Evolutionary conservation across 2,888 invertebrate species (phyloP).

Genomic region (Pinctada fucata): DNA sequence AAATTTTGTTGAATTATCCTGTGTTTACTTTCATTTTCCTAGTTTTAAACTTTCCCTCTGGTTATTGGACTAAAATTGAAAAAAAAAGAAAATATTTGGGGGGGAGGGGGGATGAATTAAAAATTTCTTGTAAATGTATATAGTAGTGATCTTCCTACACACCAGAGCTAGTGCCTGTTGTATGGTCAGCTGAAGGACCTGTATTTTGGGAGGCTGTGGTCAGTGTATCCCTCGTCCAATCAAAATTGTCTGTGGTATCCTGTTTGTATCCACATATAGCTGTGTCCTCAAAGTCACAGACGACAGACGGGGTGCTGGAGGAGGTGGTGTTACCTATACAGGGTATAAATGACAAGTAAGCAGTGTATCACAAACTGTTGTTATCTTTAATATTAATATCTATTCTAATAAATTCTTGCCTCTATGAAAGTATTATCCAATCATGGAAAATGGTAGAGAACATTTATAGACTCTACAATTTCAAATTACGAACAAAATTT

Average conservation of each 20-base stretch:
- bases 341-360: background rate
- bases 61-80: too few relatives aligned
- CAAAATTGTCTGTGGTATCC: slow-evolving; percentile 63
- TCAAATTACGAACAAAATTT: too few relatives aligned
- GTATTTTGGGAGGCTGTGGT: slow-evolving; percentile 59
- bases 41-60: too few relatives aligned
- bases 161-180: slow-evolving; percentile 57
- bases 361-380: background rate
- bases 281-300: slow-evolving; percentile 64
- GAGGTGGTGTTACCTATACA: background rate
- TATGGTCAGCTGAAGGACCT: slow-evolving; percentile 71
- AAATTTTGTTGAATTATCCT: too few relatives aligned
- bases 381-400: background rate
- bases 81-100: too few relatives aligned
- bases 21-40: too few relatives aligned
- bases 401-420: background rate
- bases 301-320: slow-evolving; percentile 10
- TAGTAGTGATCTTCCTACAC: too few relatives aligned
- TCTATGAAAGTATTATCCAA: too few relatives aligned
- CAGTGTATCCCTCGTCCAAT: slow-evolving; percentile 65
- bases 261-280: slow-evolving; percentile 67
- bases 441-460: too few relatives aligned
- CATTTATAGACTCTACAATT: too few relatives aligned
- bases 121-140: too few relatives aligned
- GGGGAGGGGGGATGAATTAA: too few relatives aligned